Conservation (phyloP, 2,113 vertebrate genomes). For the Kryptolebias marmoratus region DNA sequence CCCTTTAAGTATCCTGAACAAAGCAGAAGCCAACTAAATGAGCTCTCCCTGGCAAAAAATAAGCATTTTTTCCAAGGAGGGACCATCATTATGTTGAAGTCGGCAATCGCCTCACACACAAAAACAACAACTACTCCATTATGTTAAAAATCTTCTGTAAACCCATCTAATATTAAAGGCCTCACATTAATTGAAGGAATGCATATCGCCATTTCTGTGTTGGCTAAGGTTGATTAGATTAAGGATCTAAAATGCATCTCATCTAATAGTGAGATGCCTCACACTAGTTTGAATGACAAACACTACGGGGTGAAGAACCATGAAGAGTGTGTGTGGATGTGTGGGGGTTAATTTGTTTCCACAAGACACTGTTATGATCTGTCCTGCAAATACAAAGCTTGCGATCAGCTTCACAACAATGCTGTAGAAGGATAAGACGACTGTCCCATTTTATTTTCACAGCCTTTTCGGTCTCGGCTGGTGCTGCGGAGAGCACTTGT, state of each 20-base stretch:
- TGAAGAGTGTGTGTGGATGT: too few species aligned
- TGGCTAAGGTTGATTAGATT: too few species aligned
- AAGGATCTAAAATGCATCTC: too few species aligned
- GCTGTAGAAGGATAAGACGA: conserved; percentile 16
- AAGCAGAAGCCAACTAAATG: conserved; percentile 7
- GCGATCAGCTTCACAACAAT: background rate
- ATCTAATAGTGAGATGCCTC: too few species aligned
- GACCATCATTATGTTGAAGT: conserved; percentile 27
- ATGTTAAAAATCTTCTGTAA: background rate
- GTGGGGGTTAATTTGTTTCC: conserved; percentile 2
- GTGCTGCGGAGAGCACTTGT: conserved; percentile 46
- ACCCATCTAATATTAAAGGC: too few species aligned
- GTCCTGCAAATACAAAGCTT: background rate
- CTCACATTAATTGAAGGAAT: too few species aligned
- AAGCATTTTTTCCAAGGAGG: conserved; percentile 2
- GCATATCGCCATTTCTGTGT: too few species aligned
- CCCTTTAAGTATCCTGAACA: conserved; percentile 13
- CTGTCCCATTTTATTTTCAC: conserved; percentile 3
- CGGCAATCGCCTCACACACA: background rate
- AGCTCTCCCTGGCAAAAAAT: conserved; percentile 9
- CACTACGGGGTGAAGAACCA: too few species aligned
- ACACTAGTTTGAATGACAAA: too few species aligned
- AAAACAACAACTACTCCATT: background rate
- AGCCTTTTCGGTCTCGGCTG: conserved; percentile 14
- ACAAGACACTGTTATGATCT: background rate